These are phyloP conservation scores for Bovichtus diacanthus DNA, from an alignment of 2,797 vertebrate species.

Conservation along the genomic window DNA sequence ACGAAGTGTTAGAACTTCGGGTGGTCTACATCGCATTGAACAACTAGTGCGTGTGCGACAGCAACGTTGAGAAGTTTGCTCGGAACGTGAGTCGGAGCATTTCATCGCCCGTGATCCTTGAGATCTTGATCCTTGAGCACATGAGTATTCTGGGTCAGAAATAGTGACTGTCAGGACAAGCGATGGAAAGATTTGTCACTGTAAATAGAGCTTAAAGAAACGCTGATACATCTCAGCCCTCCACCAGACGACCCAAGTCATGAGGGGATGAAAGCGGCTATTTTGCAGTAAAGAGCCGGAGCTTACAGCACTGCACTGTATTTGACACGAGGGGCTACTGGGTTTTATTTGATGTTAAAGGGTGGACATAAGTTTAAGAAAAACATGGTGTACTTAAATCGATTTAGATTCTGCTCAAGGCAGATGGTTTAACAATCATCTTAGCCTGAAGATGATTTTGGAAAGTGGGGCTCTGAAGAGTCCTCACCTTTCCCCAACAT, in stretches of 20 bases:
- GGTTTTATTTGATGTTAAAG: neutral
- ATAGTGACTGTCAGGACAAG: neutral
- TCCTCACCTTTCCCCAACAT: slow-evolving; percentile 7
- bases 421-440: slow-evolving; percentile 18
- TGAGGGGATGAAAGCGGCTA: neutral
- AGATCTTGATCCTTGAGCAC: neutral
- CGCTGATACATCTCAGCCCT: neutral
- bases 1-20: neutral
- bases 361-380: neutral
- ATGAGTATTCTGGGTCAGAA: neutral
- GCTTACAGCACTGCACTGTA: neutral
- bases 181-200: neutral
- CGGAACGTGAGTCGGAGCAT: neutral
- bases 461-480: neutral
- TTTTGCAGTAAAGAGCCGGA: neutral
- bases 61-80: neutral
- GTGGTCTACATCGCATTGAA: neutral
- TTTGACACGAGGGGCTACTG: neutral
- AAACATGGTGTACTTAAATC: neutral
- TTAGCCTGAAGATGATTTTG: slow-evolving; percentile 15
- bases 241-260: neutral
- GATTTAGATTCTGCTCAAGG: slow-evolving; percentile 7
- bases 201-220: neutral
- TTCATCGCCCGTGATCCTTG: neutral
- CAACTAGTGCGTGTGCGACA: neutral